Evolutionary conservation across 2,113 vertebrate species (phyloP).

Genomic region (Oostethus manadensis): DNA sequence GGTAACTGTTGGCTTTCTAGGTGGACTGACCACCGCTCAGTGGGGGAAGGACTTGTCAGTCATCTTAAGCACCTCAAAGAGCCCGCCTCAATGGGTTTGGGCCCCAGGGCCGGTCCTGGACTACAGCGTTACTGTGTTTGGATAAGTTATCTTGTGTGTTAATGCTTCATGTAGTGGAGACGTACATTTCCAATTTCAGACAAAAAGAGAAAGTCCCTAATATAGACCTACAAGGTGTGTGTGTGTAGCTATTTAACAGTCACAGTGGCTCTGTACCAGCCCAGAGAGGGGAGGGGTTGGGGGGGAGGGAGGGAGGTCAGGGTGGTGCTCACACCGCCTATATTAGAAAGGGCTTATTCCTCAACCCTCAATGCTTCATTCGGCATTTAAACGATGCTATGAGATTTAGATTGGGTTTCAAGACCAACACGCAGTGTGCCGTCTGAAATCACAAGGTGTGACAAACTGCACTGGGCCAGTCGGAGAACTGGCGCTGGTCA

Average conservation of each 20-base stretch:
- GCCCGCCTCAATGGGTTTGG: slow-evolving; percentile 27
- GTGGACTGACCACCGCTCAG: background rate
- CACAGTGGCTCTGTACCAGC: slow-evolving; percentile 12
- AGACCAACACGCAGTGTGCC: background rate
- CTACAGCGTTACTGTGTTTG: slow-evolving; percentile 22
- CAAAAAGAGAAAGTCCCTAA: background rate
- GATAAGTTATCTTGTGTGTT: slow-evolving; percentile 16
- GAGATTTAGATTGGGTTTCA: background rate
- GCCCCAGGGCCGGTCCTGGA: slow-evolving; percentile 33
- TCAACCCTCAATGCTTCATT: background rate
- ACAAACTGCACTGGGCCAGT: slow-evolving; percentile 34
- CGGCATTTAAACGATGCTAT: background rate
- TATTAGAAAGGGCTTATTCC: slow-evolving; percentile 4
- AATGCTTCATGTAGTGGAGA: background rate
- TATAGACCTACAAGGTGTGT: slow-evolving; percentile 8
- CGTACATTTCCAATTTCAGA: background rate
- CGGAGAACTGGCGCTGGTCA: slow-evolving; percentile 57
- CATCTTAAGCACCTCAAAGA: slow-evolving; percentile 25
- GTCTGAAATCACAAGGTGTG: slow-evolving; percentile 5
- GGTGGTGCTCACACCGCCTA: slow-evolving; percentile 15
- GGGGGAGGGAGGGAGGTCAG: slow-evolving; percentile 20
- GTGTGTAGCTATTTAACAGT: slow-evolving; percentile 52
- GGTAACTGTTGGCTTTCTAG: slow-evolving; percentile 59
- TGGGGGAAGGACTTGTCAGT: slow-evolving; percentile 28
- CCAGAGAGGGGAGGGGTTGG: slow-evolving; percentile 2